Percentiles rank a stretch among this genome's conserved stretches.
These are phyloP conservation scores for Popillia japonica DNA, from an alignment of 1,140 invertebrate genomes.

Conservation along the genomic window DNA sequence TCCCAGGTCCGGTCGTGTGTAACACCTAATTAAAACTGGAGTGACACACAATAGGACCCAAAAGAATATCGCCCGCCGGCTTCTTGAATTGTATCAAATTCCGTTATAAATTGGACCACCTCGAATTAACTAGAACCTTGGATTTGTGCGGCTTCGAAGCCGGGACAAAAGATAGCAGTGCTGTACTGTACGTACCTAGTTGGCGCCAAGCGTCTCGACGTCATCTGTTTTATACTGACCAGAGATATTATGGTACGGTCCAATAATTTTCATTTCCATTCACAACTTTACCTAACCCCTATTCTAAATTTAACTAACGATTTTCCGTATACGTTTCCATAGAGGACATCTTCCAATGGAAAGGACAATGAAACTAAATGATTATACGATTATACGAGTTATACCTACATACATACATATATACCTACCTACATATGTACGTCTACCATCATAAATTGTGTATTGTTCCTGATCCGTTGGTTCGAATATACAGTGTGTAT, in stretches of 20 bases:
- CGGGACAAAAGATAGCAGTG: slow-evolving; percentile 24
- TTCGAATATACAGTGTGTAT: too few species aligned
- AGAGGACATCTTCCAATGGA: slow-evolving; percentile 29
- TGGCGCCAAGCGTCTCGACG: slow-evolving; percentile 46
- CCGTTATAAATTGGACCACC: not conserved
- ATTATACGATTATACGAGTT: too few species aligned
- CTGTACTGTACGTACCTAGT: slow-evolving; percentile 5
- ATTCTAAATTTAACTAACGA: slow-evolving; percentile 36
- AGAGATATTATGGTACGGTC: slow-evolving; percentile 45
- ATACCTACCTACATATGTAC: too few species aligned
- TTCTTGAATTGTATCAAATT: too few species aligned
- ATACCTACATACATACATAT: too few species aligned
- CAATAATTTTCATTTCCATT: slow-evolving; percentile 45
- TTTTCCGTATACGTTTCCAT: slow-evolving; percentile 29
- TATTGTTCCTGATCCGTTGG: too few species aligned
- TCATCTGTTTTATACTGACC: slow-evolving; percentile 47
- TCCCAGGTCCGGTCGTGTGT: not conserved
- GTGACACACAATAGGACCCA: not conserved
- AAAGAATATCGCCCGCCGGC: not conserved
- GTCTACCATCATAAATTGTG: too few species aligned
- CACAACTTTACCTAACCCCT: slow-evolving; percentile 39
- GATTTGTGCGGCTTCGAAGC: not conserved
- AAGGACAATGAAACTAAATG: too few species aligned
- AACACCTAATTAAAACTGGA: not conserved
- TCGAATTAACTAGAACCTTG: not conserved